Percentiles rank a stretch among this genome's conserved stretches.
Conservation (phyloP, 2,888 invertebrate genomes). For the Amblyteles armatorius region DNA sequence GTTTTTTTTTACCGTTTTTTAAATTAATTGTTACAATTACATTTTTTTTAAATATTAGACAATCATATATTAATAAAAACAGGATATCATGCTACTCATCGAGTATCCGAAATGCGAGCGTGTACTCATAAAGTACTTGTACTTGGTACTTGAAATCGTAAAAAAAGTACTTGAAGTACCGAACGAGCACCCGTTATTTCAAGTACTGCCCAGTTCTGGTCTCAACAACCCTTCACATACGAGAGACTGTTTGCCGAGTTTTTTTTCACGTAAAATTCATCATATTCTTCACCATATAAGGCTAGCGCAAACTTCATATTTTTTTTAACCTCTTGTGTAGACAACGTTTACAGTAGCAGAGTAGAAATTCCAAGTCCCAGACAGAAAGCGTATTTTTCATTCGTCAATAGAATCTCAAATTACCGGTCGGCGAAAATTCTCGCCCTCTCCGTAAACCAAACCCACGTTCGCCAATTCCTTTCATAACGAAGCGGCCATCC, state of each 20-base stretch:
- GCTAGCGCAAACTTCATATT: not conserved
- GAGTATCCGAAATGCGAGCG: too few species aligned
- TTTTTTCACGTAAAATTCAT: not conserved
- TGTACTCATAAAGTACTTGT: too few species aligned
- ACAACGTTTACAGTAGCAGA: not conserved
- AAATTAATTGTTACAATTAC: too few species aligned
- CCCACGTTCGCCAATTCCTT: slow-evolving; percentile 19
- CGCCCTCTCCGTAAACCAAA: not conserved
- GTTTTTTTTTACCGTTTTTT: not conserved
- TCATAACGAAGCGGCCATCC: slow-evolving; percentile 27
- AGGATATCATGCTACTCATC: too few species aligned
- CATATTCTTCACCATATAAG: not conserved
- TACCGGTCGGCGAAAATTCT: not conserved
- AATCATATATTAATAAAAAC: too few species aligned
- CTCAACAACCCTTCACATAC: not conserved
- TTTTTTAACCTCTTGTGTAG: not conserved
- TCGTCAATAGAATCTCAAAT: slow-evolving; percentile 11
- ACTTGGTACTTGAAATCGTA: too few species aligned
- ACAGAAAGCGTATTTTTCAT: not conserved
- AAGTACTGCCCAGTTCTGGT: too few species aligned
- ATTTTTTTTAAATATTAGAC: too few species aligned
- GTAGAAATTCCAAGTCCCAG: not conserved
- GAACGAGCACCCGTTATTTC: too few species aligned
- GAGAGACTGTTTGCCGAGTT: not conserved
- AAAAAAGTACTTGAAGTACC: too few species aligned